Base-by-base conservation (phyloP, 2,888 invertebrate genomes). In the Phoenoteleia sp. region DNA sequence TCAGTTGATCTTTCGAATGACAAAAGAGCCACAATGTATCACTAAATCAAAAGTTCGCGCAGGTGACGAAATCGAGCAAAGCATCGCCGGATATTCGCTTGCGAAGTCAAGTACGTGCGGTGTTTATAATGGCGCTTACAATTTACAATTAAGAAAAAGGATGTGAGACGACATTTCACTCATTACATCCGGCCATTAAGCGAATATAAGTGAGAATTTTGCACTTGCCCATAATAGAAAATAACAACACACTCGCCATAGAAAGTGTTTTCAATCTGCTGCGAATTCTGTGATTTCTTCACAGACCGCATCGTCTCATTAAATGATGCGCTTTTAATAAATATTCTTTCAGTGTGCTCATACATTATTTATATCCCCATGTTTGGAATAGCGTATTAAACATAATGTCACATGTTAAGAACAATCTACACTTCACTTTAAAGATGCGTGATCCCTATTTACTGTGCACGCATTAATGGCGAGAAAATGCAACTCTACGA, bases 101-200 rank as follows among this genome's bases (percentile, higher is more conserved):
- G 75, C 71, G 49, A 54, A 76, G 71, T 13, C 17, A 39, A 25
- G 45, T 71, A 56, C 58, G 62, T 76, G 58, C 58, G 56, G 69
- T 49, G 56, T 72, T 66, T 5, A 21, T 67, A 82, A 77, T 52
- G 54, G 13, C 83, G 49, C 49, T 72, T 45, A 66, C 60, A 83
- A 77, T 82, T 77, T 67, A 66, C 62, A 74, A 76, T 72, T 76
- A 67, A 79, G 79, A 81, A 85, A 72, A 81, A 71, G 75, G 85
- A 85, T 69, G 77, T 74, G 71, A 75, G 69, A 69, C 76, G 77
- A 76, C 82, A 81, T 85, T 82, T 80, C 71, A 66, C 85, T 72
- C 60, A 36, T 82, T 64, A 58, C 62, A 72, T 85, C 82, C 85
- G 79, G 79, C 76, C 67, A 80, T 81, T 82, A 82, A 81, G 25